Base-by-base conservation (phyloP, 1,140 invertebrate species). In the Penaeus vannamei region DNA sequence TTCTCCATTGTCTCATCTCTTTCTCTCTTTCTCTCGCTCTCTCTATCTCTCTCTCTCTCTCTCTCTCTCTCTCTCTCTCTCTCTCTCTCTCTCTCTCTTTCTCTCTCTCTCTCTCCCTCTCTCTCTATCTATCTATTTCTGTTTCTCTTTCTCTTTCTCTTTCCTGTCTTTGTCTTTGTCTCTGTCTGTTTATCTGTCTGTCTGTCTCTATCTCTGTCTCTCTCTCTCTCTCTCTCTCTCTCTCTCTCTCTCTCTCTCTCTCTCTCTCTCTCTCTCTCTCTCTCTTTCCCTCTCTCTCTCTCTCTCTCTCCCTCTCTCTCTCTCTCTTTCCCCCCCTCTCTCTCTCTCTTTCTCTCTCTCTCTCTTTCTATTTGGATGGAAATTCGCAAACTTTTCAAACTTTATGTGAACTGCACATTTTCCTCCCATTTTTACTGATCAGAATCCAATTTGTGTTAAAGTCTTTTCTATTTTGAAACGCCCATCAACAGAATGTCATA, bases 31-130 rank as follows among this genome's bases (percentile, higher is more conserved):
- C 46, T 53, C 46, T 12, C 8, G 0, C 8, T 53, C 46, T 53
- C 46, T 14, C 46, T 14, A 2, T 14, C 14, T 14, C 3, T 14
- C 3, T 12, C 8, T 14, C 46, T 53, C 46, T 53, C 66, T 69
- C 66, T 69, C 66, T 69, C 66, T 69, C 66, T 69, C 66, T 69
- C 66, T 69, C 66, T 69, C 5, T 69, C 66, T 69, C 23, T 69
- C 66, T 69, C 23, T 69, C 29, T 69, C 90, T 80, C 84, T 91
- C 83, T 87, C 42, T 91, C 76, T 66, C 42, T 64, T 36, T 85
- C 85, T 89, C 59, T 64, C 64, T 36, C 83, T 66, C 83, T 46
- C 61, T 36, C 64, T 46, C 61, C 32, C 83, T 69, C 42, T 81
- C 64, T 32, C 36, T 53, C 14, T 14, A 8, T 14, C 46, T 12